phyloP scores from a whole-genome alignment of 2,113 vertebrate species.

The Casuarius casuarius region DNA sequence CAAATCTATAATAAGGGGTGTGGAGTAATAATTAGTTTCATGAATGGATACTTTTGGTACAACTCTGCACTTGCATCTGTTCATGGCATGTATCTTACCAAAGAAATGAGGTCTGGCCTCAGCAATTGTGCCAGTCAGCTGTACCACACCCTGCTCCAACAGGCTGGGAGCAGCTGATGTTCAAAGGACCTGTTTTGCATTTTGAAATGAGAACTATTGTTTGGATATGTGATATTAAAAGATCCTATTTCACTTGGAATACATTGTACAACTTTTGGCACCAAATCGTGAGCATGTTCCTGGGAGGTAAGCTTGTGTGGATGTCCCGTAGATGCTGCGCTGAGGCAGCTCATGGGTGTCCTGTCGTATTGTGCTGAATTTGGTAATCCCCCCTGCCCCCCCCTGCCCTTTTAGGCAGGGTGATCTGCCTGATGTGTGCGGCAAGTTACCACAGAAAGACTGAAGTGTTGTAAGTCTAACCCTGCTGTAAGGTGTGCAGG shows the following conservation, averaged over 20 bases:
- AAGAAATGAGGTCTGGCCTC: conserved; percentile 39
- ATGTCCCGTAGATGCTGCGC: fast-evolving
- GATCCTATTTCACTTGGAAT: conserved; percentile 32
- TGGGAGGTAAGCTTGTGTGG: neutral
- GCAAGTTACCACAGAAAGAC: fast-evolving
- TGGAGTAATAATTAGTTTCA: conserved; percentile 42
- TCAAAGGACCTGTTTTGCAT: conserved; percentile 50
- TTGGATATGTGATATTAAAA: conserved; percentile 63
- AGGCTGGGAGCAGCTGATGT: conserved; percentile 10
- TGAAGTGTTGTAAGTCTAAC: neutral
- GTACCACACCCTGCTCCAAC: neutral
- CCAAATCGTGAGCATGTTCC: neutral
- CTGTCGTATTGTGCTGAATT: fast-evolving
- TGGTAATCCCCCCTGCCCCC: too few species aligned
- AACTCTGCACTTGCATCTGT: neutral
- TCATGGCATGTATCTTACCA: conserved; percentile 35
- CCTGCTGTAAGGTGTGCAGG: neutral
- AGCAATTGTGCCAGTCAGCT: conserved; percentile 25
- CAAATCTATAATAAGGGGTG: neutral
- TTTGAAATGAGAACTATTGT: conserved; percentile 57
- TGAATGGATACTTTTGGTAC: conserved; percentile 43
- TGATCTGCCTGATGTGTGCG: fast-evolving
- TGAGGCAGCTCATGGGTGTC: fast-evolving
- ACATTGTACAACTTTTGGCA: conserved; percentile 24
- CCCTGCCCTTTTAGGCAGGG: neutral